phyloP scores from a whole-genome alignment of 92 coral and sea anemone species.

The Epizoanthus stellaris region DNA sequence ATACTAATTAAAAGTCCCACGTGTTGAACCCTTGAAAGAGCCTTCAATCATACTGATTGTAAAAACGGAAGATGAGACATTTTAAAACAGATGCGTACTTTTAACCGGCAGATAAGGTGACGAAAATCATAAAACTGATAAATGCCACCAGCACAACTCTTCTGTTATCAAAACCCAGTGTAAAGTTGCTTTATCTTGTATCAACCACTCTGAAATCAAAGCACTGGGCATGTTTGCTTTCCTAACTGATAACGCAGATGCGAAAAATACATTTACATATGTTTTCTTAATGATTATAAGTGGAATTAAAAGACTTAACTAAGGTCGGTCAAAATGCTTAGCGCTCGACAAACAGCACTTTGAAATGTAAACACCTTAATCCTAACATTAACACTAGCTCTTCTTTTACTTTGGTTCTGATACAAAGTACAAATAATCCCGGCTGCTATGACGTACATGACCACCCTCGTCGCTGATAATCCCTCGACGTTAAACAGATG shows the following conservation, averaged over 20 bases:
- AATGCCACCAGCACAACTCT: not conserved
- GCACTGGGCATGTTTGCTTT: not conserved
- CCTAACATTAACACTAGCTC: not conserved
- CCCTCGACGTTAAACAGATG: conserved; percentile 3
- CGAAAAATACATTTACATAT: not conserved
- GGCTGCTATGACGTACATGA: not conserved
- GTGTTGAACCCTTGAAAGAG: too few species aligned
- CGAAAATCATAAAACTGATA: not conserved
- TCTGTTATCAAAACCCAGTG: not conserved
- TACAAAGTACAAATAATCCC: not conserved
- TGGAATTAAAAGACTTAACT: not conserved
- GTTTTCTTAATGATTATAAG: not conserved
- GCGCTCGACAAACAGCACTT: not conserved
- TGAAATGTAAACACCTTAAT: conserved; percentile 5
- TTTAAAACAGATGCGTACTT: conserved; percentile 27
- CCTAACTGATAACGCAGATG: conserved; percentile 1
- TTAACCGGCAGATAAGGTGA: not conserved
- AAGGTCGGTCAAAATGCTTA: not conserved
- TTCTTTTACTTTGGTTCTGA: not conserved
- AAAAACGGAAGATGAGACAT: conserved; percentile 39
- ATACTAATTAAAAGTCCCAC: too few species aligned
- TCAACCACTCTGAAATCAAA: conserved; percentile 5
- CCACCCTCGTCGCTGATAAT: not conserved
- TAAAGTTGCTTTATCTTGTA: not conserved
- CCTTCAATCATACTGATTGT: too few species aligned